These are phyloP conservation scores for Sinotaia quadrata DNA, from an alignment of 2,888 invertebrate genomes.

Conservation along the genomic window DNA sequence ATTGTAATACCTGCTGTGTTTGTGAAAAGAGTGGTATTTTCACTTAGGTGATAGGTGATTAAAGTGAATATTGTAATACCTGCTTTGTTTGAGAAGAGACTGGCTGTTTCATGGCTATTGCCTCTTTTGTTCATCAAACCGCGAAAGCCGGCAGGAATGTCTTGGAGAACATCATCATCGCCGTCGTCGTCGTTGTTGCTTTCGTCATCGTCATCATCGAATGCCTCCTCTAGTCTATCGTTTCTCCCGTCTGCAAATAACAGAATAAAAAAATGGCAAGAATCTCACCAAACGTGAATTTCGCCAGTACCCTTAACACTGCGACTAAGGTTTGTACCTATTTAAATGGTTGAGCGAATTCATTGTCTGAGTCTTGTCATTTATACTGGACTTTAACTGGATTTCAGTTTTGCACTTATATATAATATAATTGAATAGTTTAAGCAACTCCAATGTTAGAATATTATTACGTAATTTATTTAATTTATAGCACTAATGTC, in stretches of 20 bases:
- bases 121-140: background rate
- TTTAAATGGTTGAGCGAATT: no score
- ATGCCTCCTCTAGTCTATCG: background rate
- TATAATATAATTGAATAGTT: no score
- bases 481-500: no score
- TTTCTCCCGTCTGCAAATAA: background rate
- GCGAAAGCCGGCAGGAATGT: background rate
- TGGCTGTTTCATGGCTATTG: background rate
- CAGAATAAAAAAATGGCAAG: no score
- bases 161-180: background rate
- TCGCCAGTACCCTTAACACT: no score
- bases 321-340: no score
- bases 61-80: conserved; percentile 7
- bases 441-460: no score
- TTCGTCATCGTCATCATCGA: background rate
- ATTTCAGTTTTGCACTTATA: no score
- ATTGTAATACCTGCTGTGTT: background rate
- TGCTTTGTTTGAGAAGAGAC: background rate
- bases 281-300: no score
- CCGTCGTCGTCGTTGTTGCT: background rate
- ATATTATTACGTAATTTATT: no score
- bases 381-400: no score
- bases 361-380: no score
- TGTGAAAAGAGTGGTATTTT: conserved; percentile 1
- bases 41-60: conserved; percentile 2